phyloP scores from a whole-genome alignment of 2,113 vertebrate species.

The Puntigrus tetrazona region DNA sequence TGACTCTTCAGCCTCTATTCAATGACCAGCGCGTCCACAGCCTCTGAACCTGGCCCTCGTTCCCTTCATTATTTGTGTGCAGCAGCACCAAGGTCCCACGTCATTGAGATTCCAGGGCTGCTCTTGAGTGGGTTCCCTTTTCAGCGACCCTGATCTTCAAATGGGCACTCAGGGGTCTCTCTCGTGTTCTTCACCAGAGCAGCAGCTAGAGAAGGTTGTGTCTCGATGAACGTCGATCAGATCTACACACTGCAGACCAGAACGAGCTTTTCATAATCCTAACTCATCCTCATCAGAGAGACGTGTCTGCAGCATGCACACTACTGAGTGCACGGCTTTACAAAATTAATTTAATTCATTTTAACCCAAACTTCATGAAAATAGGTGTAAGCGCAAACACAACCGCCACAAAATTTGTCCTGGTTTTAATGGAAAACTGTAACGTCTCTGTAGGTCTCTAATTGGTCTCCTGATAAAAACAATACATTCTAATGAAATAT shows the following conservation, averaged over 20 bases:
- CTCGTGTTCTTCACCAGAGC: neutral
- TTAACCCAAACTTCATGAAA: no score
- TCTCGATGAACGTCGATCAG: neutral
- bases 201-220: no score
- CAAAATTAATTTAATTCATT: no score
- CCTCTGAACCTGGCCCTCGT: conserved; percentile 43
- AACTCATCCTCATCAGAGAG: no score
- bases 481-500: no score
- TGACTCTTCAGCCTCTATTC: conserved; percentile 69
- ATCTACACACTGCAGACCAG: neutral
- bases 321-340: neutral
- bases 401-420: no score
- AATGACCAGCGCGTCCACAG: conserved; percentile 59
- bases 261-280: no score
- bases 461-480: no score
- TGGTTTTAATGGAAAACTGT: no score
- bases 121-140: conserved; percentile 48
- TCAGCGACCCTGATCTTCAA: conserved; percentile 70
- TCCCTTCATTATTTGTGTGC: conserved; percentile 26
- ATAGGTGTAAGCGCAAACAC: no score
- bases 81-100: conserved; percentile 45
- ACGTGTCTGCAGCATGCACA: neutral
- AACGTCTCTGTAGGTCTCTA: no score
- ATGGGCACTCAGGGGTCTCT: conserved; percentile 53
- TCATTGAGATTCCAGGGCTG: conserved; percentile 61